Base-by-base conservation (phyloP, 2,797 vertebrate genomes). In the Alosa sapidissima region DNA sequence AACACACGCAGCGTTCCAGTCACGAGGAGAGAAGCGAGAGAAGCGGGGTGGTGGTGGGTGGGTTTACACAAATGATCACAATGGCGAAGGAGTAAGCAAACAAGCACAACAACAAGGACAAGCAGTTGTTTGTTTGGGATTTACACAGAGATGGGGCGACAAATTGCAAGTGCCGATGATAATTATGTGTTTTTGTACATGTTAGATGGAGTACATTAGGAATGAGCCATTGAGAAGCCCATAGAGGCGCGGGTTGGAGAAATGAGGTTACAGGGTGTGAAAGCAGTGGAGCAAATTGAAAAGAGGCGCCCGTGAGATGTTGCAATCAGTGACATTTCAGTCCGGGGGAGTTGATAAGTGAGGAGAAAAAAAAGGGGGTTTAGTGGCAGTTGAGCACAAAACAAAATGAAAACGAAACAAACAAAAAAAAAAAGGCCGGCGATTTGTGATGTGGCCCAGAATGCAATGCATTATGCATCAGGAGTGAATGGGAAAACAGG, bases 301-400 rank as follows among this genome's bases (percentile, higher is more conserved):
- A 89, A 87, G 85, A 68, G 90, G 87, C 16, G 41, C 14, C 72
- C 36, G 72, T 0, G 65, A 84, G 83, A 52, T 0, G 82, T 72
- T 85, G 81, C 86, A 91, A 92, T 93, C 88, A 91, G 82, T 90
- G 86, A 87, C 41, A 28, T 92, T 89, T 91, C 89, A 88, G 86
- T 91, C 85, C 36, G 19, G n/a, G 87, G 51, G 41, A 49, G 55
- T 87, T 87, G 84, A 86, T 81, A 85, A 81, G 84, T 81, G 7
- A 83, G 83, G 52, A 41, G 82, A 83, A 81, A 81, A 78, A 87
- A 84, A 55, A 55, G 81, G 81, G 82, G 52, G 84, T 88, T 88
- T 87, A 89, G 88, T 89, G 85, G 84, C 84, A 89, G 87, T 87
- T 87, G 49, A 68, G 83, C 68, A 55, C 85, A 89, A 41, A 41